Evolutionary conservation across 2,888 invertebrate genomes (phyloP).

Genomic region (Torymus tubicola): DNA sequence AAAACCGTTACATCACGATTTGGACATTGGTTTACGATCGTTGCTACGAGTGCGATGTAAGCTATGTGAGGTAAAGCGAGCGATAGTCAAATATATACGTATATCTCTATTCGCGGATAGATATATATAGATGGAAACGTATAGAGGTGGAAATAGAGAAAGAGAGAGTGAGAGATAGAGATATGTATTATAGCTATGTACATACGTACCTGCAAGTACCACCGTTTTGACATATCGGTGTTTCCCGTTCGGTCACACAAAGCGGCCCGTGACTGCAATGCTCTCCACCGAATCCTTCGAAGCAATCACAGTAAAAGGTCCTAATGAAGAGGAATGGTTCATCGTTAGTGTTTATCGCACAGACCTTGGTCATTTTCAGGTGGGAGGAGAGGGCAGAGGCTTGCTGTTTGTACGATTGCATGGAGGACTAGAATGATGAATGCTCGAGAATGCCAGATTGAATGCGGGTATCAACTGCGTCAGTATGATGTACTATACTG

Average conservation of each 20-base stretch:
- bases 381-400: neutral
- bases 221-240: constrained; percentile 86
- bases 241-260: constrained; percentile 82
- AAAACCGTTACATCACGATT: too few species aligned
- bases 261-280: constrained; percentile 89
- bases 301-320: constrained; percentile 88
- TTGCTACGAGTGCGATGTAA: too few species aligned
- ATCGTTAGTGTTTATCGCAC: constrained; percentile 28
- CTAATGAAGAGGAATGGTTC: constrained; percentile 74
- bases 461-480: neutral
- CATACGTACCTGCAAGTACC: constrained; percentile 87
- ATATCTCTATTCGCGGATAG: too few species aligned
- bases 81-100: too few species aligned
- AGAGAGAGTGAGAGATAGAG: too few species aligned
- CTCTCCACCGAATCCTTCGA: constrained; percentile 86
- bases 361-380: neutral
- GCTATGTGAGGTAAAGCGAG: too few species aligned
- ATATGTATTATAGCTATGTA: neutral
- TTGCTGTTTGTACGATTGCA: too few species aligned
- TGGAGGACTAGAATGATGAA: neutral
- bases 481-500: too few species aligned
- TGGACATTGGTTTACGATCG: too few species aligned
- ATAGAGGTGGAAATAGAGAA: too few species aligned
- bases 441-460: neutral
- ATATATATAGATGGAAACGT: too few species aligned